Base-by-base conservation (phyloP, 2,113 vertebrate genomes). In the Hippocampus mohnikei region DNA sequence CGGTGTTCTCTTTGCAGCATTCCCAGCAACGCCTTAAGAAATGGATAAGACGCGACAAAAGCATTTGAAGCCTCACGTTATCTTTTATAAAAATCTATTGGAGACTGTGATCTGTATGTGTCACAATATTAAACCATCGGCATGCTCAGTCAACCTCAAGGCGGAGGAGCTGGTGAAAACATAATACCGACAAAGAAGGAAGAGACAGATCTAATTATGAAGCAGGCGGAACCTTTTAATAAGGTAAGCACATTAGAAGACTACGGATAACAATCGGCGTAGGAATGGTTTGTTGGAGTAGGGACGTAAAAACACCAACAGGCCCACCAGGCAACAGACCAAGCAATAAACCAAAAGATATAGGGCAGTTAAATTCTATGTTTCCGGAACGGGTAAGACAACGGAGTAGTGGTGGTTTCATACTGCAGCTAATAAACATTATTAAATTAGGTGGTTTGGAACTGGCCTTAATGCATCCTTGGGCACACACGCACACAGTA, bases 381-480 rank as follows among this genome's bases (percentile, higher is more conserved):
- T 77, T 53, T 72, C 29, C 8, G 59, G 72, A 81, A 78, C 61
- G 64, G 15, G 53, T 73, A 62, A 71, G 76, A 73, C 69, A 84
- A 74, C 75, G 52, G 58, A 71, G 55, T 9, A 12, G 61, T 37
- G 62, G 64, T 1, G 23, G 46, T 25, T 70, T 83, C 75, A 64
- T 64, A 60, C 64, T 73, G 56, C 33, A 66, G 66, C 53, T 33
- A 67, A 69, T 44, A 79, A 75, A 80, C 73, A 66, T 70, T 33
- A 83, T 77, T 75, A 79, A 73, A 80, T n/a, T 3, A 21, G 68
- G 66, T 71, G 55, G 23, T 80, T 75, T 75, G 58, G 56, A 79
- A 27, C 23, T 44, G 63, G 8, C 46, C 59, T 59, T 29, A 58
- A 37, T 59, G 68, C 46, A 67, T 82, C 73, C 80, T 60, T 75